Evolutionary conservation across 2,113 vertebrate genomes (phyloP).

Genomic region (Peromyscus leucopus): DNA sequence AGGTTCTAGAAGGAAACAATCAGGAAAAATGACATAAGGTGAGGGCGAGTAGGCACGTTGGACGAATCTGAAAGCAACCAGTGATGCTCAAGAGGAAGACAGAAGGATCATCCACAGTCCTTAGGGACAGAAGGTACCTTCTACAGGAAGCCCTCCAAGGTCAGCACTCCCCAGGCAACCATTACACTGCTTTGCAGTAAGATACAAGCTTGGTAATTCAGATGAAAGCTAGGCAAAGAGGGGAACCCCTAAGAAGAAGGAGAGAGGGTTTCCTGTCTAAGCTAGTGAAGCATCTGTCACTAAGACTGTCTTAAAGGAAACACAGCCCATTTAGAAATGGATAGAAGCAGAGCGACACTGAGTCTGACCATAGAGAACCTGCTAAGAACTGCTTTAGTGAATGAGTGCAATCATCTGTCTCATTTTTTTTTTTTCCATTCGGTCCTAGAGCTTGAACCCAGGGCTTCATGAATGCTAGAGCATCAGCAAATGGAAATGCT

Average conservation of each 20-base stretch:
- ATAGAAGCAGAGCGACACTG: background rate
- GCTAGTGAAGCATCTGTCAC: background rate
- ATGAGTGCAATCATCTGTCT: background rate
- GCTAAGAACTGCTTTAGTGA: background rate
- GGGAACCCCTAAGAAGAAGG: background rate
- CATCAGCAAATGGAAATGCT: background rate
- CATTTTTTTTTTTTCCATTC: background rate
- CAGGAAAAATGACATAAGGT: background rate
- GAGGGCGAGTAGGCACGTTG: too few species aligned
- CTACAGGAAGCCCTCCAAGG: background rate
- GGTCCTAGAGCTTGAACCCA: background rate
- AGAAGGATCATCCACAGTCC: background rate
- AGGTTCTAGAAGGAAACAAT: background rate
- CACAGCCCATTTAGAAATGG: background rate
- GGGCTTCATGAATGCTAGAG: background rate
- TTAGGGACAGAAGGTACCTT: background rate
- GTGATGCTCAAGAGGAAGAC: rapidly evolving
- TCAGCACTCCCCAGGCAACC: background rate
- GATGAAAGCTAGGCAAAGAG: background rate
- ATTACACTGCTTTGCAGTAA: background rate
- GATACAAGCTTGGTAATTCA: background rate
- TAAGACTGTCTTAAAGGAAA: background rate
- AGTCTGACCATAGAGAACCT: background rate
- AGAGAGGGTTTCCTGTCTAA: background rate
- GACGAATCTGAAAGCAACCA: background rate